These are phyloP conservation scores for Sinocyclocheilus maitianheensis DNA, from an alignment of 2,113 vertebrate genomes.

Conservation along the genomic window DNA sequence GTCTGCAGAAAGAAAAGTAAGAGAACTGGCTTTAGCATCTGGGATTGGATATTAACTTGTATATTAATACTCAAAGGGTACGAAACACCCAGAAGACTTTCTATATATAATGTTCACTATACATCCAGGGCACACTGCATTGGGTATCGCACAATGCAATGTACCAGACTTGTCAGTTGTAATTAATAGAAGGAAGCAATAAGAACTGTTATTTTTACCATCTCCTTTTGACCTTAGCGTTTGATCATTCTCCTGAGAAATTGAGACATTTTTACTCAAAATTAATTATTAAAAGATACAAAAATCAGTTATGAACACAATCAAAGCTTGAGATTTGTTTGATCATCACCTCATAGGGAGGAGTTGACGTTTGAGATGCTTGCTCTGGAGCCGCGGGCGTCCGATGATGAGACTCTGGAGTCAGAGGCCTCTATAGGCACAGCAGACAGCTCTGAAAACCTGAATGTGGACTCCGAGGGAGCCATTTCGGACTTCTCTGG, in stretches of 20 bases:
- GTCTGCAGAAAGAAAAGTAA: slow-evolving; percentile 95
- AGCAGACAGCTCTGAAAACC: slow-evolving; percentile 93
- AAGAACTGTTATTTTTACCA: no score
- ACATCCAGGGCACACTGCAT: neutral
- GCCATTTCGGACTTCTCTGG: slow-evolving; percentile 83
- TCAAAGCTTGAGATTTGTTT: slow-evolving; percentile 1
- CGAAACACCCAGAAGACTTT: neutral
- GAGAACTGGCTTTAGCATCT: slow-evolving; percentile 42
- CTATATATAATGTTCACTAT: neutral
- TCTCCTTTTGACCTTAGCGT: no score
- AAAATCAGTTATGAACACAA: no score
- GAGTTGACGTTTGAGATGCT: slow-evolving; percentile 96
- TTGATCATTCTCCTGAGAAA: no score
- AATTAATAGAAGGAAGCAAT: no score
- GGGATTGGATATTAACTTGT: neutral
- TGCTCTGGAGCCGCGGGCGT: slow-evolving; percentile 90
- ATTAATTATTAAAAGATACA: no score
- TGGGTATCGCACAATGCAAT: no score
- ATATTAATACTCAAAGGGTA: neutral
- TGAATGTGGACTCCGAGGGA: slow-evolving; percentile 88
- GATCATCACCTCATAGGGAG: slow-evolving; percentile 77
- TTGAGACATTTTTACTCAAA: no score
- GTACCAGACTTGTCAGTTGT: no score
- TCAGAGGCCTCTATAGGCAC: slow-evolving; percentile 96
- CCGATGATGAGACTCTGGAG: slow-evolving; percentile 95